These are phyloP conservation scores for Bombus ignitus DNA, from an alignment of 1,140 invertebrate genomes.

Conservation along the genomic window DNA sequence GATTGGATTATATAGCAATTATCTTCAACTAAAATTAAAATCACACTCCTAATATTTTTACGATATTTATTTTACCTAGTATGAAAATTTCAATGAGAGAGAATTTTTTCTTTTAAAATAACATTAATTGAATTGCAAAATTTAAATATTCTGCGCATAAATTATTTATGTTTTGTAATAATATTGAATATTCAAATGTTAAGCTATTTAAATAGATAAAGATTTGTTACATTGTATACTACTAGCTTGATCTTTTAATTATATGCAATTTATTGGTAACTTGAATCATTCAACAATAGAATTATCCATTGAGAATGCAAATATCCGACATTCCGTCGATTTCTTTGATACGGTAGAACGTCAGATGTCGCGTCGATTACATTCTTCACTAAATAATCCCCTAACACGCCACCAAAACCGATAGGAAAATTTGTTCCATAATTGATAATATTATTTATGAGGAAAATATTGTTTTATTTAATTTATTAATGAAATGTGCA, in stretches of 20 bases:
- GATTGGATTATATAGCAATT: too few relatives aligned
- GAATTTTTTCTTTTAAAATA: background rate
- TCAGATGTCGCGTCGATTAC: conserved; percentile 15
- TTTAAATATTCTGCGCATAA: background rate
- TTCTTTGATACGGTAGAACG: background rate
- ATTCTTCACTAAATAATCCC: background rate
- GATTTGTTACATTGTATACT: background rate
- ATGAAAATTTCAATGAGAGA: background rate
- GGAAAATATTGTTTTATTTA: background rate
- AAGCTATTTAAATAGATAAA: background rate
- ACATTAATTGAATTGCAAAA: background rate
- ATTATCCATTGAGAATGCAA: conserved; percentile 21
- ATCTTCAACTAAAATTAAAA: too few relatives aligned
- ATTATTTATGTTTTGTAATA: background rate
- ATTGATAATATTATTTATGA: background rate
- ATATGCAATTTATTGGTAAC: background rate
- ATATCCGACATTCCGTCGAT: background rate
- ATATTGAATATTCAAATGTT: background rate
- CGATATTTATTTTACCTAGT: background rate
- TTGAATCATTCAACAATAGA: background rate
- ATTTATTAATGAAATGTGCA: background rate
- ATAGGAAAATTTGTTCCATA: background rate
- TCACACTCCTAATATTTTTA: background rate
- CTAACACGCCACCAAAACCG: background rate
- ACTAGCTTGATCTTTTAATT: background rate